Conservation (phyloP, 2,888 invertebrate genomes). For the Watsonalla cultraria region DNA sequence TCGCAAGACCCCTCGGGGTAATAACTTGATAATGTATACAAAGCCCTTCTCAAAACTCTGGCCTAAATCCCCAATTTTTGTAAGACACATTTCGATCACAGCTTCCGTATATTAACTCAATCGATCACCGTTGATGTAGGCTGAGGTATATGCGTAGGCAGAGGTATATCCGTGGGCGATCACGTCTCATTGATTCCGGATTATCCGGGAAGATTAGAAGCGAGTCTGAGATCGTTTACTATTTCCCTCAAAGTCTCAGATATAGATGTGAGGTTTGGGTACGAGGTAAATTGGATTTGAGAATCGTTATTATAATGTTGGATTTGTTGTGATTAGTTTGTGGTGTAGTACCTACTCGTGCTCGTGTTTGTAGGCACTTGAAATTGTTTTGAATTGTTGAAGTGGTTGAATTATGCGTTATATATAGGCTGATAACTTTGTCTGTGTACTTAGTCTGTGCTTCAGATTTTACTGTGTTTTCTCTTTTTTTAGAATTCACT, state of each 20-base stretch:
- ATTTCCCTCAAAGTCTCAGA: constrained; percentile 29
- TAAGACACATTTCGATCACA: neutral
- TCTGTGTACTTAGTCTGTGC: too few species aligned
- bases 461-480: too few species aligned
- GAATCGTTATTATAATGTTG: neutral
- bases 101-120: constrained; percentile 4
- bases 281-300: neutral
- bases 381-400: too few species aligned
- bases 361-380: too few species aligned
- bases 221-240: constrained; percentile 43
- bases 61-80: neutral
- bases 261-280: neutral
- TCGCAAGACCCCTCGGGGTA: neutral
- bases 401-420: too few species aligned
- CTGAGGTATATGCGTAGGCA: constrained; percentile 21
- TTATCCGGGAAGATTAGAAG: constrained; percentile 57
- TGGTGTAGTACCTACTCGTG: neutral
- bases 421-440: too few species aligned
- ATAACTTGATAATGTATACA: neutral
- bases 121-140: constrained; percentile 23
- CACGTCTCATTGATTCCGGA: constrained; percentile 57
- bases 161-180: constrained; percentile 19
- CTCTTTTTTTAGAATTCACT: too few species aligned
- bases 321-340: neutral
- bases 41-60: neutral